Conservation (phyloP, 2,113 vertebrate species). For the Larimichthys crocea region DNA sequence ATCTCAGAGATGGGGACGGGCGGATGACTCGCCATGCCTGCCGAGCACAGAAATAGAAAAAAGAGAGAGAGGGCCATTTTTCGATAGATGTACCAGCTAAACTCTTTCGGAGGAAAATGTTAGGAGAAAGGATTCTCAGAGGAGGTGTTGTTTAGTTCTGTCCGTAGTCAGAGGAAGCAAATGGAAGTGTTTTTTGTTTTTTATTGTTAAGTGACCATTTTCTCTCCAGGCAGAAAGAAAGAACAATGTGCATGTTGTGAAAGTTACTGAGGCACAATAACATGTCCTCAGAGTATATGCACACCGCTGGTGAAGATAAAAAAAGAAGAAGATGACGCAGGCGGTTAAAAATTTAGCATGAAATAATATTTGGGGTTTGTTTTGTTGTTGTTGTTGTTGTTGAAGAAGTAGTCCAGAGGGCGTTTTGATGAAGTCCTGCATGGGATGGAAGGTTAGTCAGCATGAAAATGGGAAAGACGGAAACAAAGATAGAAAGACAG, state of each 20-base stretch:
- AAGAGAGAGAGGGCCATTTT: conserved; percentile 51
- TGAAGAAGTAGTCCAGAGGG: conserved; percentile 39
- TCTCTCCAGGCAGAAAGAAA: conserved; percentile 58
- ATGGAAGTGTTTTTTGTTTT: conserved; percentile 63
- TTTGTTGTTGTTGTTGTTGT: neutral
- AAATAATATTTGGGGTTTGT: neutral
- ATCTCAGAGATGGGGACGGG: conserved; percentile 95
- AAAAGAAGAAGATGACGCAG: conserved; percentile 57
- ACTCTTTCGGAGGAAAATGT: conserved; percentile 57
- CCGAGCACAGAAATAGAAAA: conserved; percentile 64
- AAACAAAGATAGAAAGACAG: neutral
- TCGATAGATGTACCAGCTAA: conserved; percentile 44
- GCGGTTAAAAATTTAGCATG: conserved; percentile 67
- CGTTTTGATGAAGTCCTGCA: conserved; percentile 58
- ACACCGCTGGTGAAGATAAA: conserved; percentile 63
- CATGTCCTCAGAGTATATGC: conserved; percentile 80
- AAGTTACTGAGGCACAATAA: conserved; percentile 87
- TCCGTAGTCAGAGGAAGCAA: conserved; percentile 64
- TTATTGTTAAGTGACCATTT: conserved; percentile 70
- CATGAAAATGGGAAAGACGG: conserved; percentile 29
- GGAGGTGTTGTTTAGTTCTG: conserved; percentile 71
- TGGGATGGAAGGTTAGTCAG: conserved; percentile 74
- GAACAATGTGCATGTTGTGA: conserved; percentile 72
- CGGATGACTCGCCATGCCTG: conserved; percentile 97
- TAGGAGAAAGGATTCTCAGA: conserved; percentile 64